Conservation (phyloP, 2,113 vertebrate genomes). For the Dasyprocta punctata region DNA sequence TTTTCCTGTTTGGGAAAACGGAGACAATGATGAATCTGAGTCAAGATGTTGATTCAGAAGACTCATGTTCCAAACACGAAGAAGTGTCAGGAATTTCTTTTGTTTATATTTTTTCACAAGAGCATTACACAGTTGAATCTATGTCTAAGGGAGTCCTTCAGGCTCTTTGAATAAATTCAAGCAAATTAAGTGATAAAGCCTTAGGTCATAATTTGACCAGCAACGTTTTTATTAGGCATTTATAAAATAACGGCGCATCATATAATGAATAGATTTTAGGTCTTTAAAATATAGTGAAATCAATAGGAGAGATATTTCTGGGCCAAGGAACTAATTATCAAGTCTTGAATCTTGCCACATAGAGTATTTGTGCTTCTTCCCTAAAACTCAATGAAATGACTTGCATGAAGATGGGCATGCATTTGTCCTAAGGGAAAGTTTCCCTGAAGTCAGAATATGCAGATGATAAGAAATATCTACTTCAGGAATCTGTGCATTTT, state of each 20-base stretch:
- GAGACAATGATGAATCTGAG: not conserved
- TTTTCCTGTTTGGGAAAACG: not conserved
- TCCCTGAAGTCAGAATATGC: not conserved
- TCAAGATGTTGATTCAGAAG: not conserved
- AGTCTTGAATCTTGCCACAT: not conserved
- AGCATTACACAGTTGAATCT: not conserved
- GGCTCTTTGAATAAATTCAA: not conserved
- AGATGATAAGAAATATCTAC: not conserved
- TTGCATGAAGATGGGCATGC: not conserved
- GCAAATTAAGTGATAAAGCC: not conserved
- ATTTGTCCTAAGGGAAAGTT: not conserved
- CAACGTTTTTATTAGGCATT: not conserved
- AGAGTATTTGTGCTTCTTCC: not conserved
- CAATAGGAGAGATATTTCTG: not conserved
- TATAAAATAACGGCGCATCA: not conserved
- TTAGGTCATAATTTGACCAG: not conserved
- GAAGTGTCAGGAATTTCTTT: not conserved
- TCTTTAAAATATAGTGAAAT: not conserved
- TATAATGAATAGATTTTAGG: not conserved
- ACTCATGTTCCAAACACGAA: not conserved
- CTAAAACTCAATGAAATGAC: not conserved
- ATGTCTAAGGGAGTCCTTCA: not conserved
- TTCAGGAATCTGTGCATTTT: not conserved
- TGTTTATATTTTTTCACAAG: not conserved
- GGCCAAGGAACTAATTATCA: not conserved